phyloP scores from a whole-genome alignment of 2,797 vertebrate species.

The Psittacula echo region DNA sequence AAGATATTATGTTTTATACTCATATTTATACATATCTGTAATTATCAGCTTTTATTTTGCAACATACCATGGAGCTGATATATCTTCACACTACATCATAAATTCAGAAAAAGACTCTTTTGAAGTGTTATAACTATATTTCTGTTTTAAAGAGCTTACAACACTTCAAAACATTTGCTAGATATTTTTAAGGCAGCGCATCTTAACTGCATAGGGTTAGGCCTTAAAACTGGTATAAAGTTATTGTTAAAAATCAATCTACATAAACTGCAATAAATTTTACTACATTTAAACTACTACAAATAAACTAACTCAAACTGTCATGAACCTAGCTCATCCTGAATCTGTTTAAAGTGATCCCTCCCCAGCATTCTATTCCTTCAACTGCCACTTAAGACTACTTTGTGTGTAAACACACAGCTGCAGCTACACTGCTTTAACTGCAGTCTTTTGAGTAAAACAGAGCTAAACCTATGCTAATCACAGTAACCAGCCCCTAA shows the following conservation, averaged over 20 bases:
- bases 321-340: neutral
- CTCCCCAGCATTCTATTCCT: neutral
- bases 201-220: neutral
- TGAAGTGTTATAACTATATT: neutral
- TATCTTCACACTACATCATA: neutral
- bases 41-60: neutral
- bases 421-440: neutral
- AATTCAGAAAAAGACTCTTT: neutral
- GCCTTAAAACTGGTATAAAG: neutral
- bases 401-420: neutral
- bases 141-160: neutral
- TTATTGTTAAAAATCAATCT: neutral
- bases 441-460: neutral
- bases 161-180: neutral
- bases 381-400: neutral
- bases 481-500: neutral
- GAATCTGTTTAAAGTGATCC: neutral
- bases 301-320: neutral
- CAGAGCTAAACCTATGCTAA: conserved; percentile 23
- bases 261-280: neutral
- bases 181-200: neutral
- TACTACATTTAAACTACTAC: neutral
- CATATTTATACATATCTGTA: neutral
- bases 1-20: neutral
- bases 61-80: neutral